Evolutionary conservation across 2,888 invertebrate species (phyloP).

Genomic region (Frankliniella fusca): DNA sequence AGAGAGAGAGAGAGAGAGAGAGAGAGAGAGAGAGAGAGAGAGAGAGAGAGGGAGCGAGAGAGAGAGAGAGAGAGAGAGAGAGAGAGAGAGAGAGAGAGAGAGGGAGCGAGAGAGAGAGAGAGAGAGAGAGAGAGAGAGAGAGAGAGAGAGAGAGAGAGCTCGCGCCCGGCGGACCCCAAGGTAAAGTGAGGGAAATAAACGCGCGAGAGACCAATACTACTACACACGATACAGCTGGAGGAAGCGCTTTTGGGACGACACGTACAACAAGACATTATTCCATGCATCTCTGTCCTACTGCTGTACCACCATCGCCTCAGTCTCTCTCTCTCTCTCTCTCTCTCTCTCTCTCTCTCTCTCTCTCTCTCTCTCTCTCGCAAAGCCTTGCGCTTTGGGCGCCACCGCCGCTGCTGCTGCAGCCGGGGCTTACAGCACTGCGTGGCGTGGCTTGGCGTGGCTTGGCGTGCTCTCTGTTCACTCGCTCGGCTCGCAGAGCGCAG

Average conservation of each 20-base stretch:
- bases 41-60: constrained; percentile 16
- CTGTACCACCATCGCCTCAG: neutral
- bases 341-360: neutral
- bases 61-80: constrained; percentile 13
- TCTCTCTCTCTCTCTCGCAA: neutral
- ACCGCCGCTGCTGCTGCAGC: no score
- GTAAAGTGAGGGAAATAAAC: constrained; percentile 11
- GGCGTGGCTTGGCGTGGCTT: no score
- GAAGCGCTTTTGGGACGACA: neutral
- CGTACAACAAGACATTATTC: neutral
- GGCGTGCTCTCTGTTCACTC: neutral
- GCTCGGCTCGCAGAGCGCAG: neutral
- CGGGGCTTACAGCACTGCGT: neutral
- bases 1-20: neutral
- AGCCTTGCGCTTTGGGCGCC: neutral
- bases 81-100: constrained; percentile 23
- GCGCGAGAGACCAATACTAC: neutral
- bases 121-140: constrained; percentile 19
- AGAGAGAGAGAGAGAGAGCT: no score
- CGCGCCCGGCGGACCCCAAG: neutral
- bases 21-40: constrained; percentile 21
- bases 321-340: neutral
- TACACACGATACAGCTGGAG: neutral
- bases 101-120: neutral
- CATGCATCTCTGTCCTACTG: neutral